These are phyloP conservation scores for Stegophylla sp. DNA, from an alignment of 2,888 invertebrate species.

Conservation along the genomic window DNA sequence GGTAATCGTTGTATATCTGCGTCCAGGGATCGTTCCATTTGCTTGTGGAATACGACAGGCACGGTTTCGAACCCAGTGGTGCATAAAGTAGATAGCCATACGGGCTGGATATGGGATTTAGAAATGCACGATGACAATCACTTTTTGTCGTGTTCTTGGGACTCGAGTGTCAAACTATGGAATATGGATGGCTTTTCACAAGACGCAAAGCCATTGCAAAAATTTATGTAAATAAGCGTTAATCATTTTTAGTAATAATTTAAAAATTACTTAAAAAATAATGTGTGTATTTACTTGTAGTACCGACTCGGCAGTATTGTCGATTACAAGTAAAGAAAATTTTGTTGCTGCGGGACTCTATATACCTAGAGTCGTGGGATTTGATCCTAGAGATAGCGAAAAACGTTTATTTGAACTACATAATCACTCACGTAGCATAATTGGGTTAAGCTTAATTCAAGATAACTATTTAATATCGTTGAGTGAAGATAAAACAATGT, in stretches of 20 bases:
- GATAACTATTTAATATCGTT: slow-evolving; percentile 49
- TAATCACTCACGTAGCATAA: slow-evolving; percentile 38
- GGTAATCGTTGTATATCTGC: slow-evolving; percentile 32
- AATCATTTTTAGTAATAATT: neutral
- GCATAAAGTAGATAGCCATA: slow-evolving; percentile 39
- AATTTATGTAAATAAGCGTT: slow-evolving; percentile 31
- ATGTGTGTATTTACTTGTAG: neutral
- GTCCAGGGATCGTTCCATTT: slow-evolving; percentile 54
- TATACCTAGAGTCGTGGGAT: slow-evolving; percentile 22
- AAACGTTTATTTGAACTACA: slow-evolving; percentile 39
- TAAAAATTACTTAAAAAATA: neutral
- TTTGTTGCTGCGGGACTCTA: slow-evolving; percentile 46
- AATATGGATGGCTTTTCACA: slow-evolving; percentile 15
- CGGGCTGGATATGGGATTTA: slow-evolving; percentile 52
- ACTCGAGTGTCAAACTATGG: slow-evolving; percentile 48
- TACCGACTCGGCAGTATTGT: slow-evolving; percentile 31
- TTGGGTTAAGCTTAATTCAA: slow-evolving; percentile 40
- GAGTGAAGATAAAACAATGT: slow-evolving; percentile 47
- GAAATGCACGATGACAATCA: slow-evolving; percentile 13
- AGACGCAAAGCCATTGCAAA: slow-evolving; percentile 6
- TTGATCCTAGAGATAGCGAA: slow-evolving; percentile 32
- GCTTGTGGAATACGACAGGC: slow-evolving; percentile 4
- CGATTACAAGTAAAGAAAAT: slow-evolving; percentile 40
- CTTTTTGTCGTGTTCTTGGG: slow-evolving; percentile 50
- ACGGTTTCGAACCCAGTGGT: neutral